Evolutionary conservation across 2,113 vertebrate genomes (phyloP), one percentile per base, ranked within the genome.

Genomic region (Condylura cristata): DNA sequence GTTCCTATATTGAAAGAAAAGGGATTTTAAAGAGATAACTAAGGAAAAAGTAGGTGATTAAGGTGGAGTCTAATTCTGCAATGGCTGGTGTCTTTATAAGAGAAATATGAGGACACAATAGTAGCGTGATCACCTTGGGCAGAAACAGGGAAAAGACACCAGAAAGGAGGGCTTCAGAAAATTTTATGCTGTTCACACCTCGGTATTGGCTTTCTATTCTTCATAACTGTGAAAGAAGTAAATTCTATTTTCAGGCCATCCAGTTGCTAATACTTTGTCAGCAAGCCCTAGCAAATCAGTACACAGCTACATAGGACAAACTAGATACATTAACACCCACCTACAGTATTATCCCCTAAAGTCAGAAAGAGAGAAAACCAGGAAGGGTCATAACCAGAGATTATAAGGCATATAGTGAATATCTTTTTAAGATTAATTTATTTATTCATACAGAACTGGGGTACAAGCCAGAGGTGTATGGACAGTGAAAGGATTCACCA

Each of bases 11-110:
- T 76, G 71, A 8, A 14, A 92, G 9, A 80, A 24, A 9, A 70
- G 7, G 0, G 6, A 20, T 44, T 86, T 86, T 41, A 14, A 51
- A 80, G 4, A 48, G 3, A 13, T 61, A 44, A 63, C 41, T n/a
- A 26, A 44, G 9, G 58, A 84, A 44, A 53, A 63, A 44, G n/a
- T 1, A 34, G 1, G 14, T 76, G 18, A 17, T 46, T n/a, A 76
- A 0, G 2, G 6, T 46, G 0, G 2, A 3, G 46, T 26, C 3
- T 39, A 63, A 70, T 18, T 2, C 2, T 24, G 30, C 76, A 46
- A 46, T 20, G 4, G 28, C 2, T 28, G 14, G 3, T 20, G 5
- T 61, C 32, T 28, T 90, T 83, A 83, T 17, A 30, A 8, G 9
- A 68, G 30, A 41, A 63, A 41, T 17, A 63, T 61, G 80, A 76